Evolutionary conservation across 92 coral and sea anemone species (phyloP), one percentile per base, ranked within the genome.

Genomic region (Muricea muricata): DNA sequence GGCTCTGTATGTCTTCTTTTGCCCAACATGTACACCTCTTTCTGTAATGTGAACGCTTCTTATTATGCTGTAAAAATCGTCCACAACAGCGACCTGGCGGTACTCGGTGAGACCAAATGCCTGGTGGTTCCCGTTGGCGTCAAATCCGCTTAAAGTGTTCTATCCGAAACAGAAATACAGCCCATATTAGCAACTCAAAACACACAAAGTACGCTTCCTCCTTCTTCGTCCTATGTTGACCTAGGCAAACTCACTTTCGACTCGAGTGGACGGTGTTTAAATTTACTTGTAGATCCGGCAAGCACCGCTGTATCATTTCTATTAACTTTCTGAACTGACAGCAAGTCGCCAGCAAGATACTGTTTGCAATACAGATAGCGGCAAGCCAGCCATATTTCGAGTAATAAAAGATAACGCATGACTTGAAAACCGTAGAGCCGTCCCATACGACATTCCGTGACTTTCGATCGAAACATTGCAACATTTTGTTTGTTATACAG

Each of bases 11-110:
- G 99, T 97, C 85, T 97, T 97, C 91, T 97, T 97, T 78, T 97
- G 99, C 29, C 99, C 99, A 31, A 97, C 99, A 69, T 97, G 99
- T 39, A 97, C 89, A 46, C 99, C 99, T 55, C 99, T 85, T n/a
- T 97, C 99, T 81, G 91, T 93, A 37, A 97, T 97, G 85, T 97
- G 99, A 15, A 97, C 99, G 55, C 94, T 92, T 88, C 99, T 93
- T 61, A 97, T 97, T 81, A 97, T 94, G 58, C 93, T 97, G 91
- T 94, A 97, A 84, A 97, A 97, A 50, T 97, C 99, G 28, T 94
- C 99, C 6, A 97, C 99, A 4, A 97, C 99, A 17, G 99, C 99
- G 9, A 97, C 98, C n/a, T 95, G 86, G 28, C 99, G 89, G 86
- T 97, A 97, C 75, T 97, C 99, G 78, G 92, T 81, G 65, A 91